Evolutionary conservation across 2,888 invertebrate species (phyloP), one percentile per base, ranked within the genome.

Genomic region (Acronicta leporina): DNA sequence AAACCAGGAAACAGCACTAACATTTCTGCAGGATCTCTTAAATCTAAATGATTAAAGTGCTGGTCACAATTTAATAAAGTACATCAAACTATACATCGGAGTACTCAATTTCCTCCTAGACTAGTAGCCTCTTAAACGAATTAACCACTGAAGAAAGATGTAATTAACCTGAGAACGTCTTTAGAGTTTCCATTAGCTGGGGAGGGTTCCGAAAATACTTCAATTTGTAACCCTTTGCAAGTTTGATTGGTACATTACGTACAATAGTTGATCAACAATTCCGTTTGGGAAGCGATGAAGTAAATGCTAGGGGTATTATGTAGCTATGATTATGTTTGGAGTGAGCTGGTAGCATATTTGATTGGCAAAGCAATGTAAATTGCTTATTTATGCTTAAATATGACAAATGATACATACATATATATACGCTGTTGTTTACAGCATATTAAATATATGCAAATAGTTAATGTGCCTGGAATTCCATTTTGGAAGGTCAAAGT

Each of bases 201-300:
- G 38, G 30, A 13, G 51, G 20, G 14, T 45, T 8, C 27, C 41
- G 5, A 59, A 55, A 75, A 47, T 51, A 46, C 48, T 57, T 50
- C 27, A 62, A 62, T 73, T 74, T 46, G 47, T 52, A 50, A 68
- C 65, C 53, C 54, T 57, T 55, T 45, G 40, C 30, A 51, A 49
- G 14, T 52, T 51, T 47, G 25, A 63, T 54, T 43, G 45, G 43
- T 27, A 56, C 42, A 55, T 63, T 56, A 43, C 11, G 20, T 40
- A 57, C 46, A 58, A 61, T 73, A 52, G 38, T 49, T 71, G 61
- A 73, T 60, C 51, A 68, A 68, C 48, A 55, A 68, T 63, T 71
- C 64, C 33, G 51, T 74, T 65, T 74, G 40, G 8, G 16, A 64
- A 52, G 33, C 56, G 41, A 55, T 55, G 47, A 48, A 53, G 45